Percentiles rank a stretch among this genome's conserved stretches.
Evolutionary conservation across 1,140 invertebrate species (phyloP).

Genomic region (Glomeris maerens): DNA sequence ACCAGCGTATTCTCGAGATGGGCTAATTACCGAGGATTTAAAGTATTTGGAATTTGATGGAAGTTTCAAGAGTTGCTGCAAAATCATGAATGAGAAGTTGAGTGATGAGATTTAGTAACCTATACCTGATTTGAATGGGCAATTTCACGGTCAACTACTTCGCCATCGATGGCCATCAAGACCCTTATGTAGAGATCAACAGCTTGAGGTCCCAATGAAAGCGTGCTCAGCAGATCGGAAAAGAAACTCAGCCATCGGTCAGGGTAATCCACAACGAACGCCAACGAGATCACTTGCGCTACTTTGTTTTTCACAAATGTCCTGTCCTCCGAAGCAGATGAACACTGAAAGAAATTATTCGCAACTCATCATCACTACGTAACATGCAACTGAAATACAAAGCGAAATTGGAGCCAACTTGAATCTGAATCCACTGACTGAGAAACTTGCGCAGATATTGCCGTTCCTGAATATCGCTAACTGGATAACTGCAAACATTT

Average conservation of each 20-base stretch:
- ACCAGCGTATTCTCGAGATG: too few species aligned
- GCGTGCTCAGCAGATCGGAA: conserved; percentile 32
- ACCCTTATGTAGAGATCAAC: conserved; percentile 40
- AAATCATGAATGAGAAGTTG: too few species aligned
- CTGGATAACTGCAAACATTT: conserved; percentile 30
- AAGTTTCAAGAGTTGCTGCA: background rate
- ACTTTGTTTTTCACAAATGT: conserved; percentile 32
- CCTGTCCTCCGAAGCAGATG: background rate
- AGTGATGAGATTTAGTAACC: too few species aligned
- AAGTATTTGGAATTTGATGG: too few species aligned
- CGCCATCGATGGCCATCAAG: conserved; percentile 37
- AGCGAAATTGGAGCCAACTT: conserved; percentile 1
- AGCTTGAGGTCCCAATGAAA: conserved; percentile 29
- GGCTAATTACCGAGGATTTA: too few species aligned
- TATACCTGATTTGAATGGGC: conserved; percentile 29
- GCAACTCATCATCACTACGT: background rate
- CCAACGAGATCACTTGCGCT: conserved; percentile 37
- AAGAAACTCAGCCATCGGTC: conserved; percentile 39
- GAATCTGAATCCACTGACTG: conserved; percentile 21
- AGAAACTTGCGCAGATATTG: conserved; percentile 22
- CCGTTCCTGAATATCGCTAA: conserved; percentile 17
- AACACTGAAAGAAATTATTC: conserved; percentile 5
- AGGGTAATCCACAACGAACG: conserved; percentile 40
- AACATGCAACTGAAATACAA: too few species aligned
- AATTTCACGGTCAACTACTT: conserved; percentile 39